These are phyloP conservation scores for Campoplex capitator DNA, from an alignment of 2,888 invertebrate species.

Conservation along the genomic window DNA sequence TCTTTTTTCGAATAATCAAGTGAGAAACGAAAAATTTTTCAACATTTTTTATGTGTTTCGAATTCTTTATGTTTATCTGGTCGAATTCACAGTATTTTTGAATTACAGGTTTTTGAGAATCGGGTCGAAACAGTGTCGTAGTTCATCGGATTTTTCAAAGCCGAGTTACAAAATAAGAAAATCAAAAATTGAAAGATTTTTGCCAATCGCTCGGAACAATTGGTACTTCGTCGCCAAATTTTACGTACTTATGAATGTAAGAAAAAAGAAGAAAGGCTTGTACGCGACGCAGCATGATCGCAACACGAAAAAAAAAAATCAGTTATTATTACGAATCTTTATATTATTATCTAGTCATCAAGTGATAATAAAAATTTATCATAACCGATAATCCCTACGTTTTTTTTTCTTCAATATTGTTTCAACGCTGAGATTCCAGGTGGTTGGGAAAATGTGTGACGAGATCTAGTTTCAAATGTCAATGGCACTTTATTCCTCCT, in stretches of 20 bases:
- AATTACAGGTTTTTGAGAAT: not conserved
- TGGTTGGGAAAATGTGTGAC: not conserved
- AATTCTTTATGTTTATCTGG: not conserved
- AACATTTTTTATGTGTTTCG: not conserved
- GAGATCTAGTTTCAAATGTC: constrained; percentile 70
- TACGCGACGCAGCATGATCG: constrained; percentile 67
- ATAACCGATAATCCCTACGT: constrained; percentile 76
- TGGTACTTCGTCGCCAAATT: constrained; percentile 43
- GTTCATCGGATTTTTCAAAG: not conserved
- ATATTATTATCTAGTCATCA: constrained; percentile 84
- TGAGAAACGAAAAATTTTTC: not conserved
- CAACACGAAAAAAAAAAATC: constrained; percentile 71
- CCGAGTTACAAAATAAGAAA: not conserved
- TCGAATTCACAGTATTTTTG: not conserved
- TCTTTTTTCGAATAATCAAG: not conserved
- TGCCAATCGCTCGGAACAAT: constrained; percentile 25
- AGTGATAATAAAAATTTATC: constrained; percentile 84
- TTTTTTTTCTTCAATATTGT: not conserved
- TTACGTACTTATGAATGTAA: not conserved
- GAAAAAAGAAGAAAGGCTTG: constrained; percentile 52
- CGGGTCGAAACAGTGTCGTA: not conserved
- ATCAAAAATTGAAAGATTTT: not conserved
- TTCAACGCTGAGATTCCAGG: not conserved
- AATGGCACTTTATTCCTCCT: constrained; percentile 82
- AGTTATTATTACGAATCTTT: constrained; percentile 84